Evolutionary conservation across 2,888 invertebrate genomes (phyloP), one percentile per base, ranked within the genome.

Genomic region (Drosophila subquinaria): DNA sequence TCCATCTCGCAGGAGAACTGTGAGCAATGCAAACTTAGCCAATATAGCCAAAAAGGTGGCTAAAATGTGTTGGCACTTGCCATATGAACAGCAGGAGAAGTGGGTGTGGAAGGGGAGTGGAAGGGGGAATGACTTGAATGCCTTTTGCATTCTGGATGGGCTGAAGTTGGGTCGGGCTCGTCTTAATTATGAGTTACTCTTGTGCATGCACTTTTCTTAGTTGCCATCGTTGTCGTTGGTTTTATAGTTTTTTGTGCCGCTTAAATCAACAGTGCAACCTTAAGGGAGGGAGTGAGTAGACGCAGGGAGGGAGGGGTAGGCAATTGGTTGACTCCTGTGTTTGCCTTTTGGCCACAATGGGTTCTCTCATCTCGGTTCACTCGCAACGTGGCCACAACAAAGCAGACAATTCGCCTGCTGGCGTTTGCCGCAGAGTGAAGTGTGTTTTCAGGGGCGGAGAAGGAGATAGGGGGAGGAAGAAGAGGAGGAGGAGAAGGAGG

Each of bases 161-260:
- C 60, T 81, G 23, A 23, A 23, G 23, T 23, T n/a, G 42, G 43
- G n/a, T 36, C 35, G 33, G 57, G 70, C 64, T 81, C 75, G 74
- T 83, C 88, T 86, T 86, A 88, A 89, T 86, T 86, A 89, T 86
- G 79, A 89, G 88, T 78, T 87, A 86, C 89, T 89, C 84, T 84
- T 82, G 84, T 89, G 79, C 61, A 72, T 73, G 73, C 79, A 84
- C 17, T 83, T 87, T 89, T 89, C 84, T 78, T 82, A 81, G 83
- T 81, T 73, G 68, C 75, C 67, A 27, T 36, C 15, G 52, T 64
- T 65, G 30, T 69, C 62, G 43, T 63, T 68, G 36, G 43, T 63
- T 68, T 27, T 27, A 13, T 78, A 76, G 67, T 70, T 86, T 79
- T 75, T 73, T 75, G 66, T 76, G 69, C 53, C 64, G 79, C 64